Evolutionary conservation across 2,113 vertebrate genomes (phyloP), one percentile per base, ranked within the genome.

Genomic region (Xiphophorus hellerii): DNA sequence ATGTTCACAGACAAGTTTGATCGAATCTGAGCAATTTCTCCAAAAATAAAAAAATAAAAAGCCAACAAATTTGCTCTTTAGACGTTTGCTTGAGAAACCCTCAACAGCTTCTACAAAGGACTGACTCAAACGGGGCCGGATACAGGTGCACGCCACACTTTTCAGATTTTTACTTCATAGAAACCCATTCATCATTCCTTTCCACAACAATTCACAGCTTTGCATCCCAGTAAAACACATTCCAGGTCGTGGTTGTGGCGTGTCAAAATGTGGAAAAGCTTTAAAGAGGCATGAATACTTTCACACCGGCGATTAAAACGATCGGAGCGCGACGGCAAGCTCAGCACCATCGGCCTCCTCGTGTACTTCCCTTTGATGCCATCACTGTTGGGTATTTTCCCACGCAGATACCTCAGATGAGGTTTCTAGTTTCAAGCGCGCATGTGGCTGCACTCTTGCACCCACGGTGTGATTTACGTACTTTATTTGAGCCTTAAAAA

Each of bases 371-470:
- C 71, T 74, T 76, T 74, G 66, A 68, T 84, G 73, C 35, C 64
- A 37, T 76, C 17, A 64, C 68, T 70, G 71, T 44, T 35, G 62
- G 76, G 81, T 85, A 35, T 80, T 81, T 89, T 90, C 81, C 77
- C 85, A 81, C 66, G 78, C 54, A 25, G 20, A 51, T 51, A 2
- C 14, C 22, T 66, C 25, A 69, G 66, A 51, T 7, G 22, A 37
- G 33, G 33, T 74, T 60, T 80, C 63, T n/a, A 22, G 77, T 86
- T 89, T 84, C 84, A 84, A 71, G 79, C 84, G 83, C 80, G 83
- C 76, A 73, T 69, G 82, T 54, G 69, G 29, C 62, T 30, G 27
- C 71, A 80, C 76, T 63, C 27, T 58, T 82, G 74, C 63, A 69
- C 51, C 65, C n/a, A 42, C 65, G 13, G 33, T 37, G 6, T 14